Evolutionary conservation across 2,797 vertebrate genomes (phyloP), one percentile per base, ranked within the genome.

Genomic region (Darevskia mixta): DNA sequence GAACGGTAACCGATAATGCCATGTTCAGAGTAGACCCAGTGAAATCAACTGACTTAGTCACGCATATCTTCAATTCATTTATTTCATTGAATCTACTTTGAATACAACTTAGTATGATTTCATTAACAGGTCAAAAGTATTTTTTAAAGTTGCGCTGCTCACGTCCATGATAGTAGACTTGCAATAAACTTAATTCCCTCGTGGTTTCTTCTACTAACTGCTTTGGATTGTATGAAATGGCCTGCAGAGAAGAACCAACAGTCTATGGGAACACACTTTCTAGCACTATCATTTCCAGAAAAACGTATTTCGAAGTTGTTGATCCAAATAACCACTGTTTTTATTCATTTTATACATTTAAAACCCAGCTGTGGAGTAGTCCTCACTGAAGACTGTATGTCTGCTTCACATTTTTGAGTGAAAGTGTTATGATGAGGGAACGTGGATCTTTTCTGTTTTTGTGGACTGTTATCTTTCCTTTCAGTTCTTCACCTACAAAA

Each of bases 361-460:
- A 5, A 45, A 29, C 76, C 1, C 9, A 2, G 0, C 29, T 0
- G 49, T 1, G 1, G 25, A 0, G n/a, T 83, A 35, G 15, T 86
- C 4, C 61, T 98, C 94, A 99, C 92, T 99, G 98, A 11, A 99
- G 96, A 90, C 95, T 95, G 67, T 99, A 99, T 1, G 95, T 98
- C 90, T 98, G 98, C 90, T 97, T 97, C 0, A 85, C 90, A 88
- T 97, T 97, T 81, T 93, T 95, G 78, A 99, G 83, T 1, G 95
- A 95, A 61, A 99, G 96, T 11, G 96, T 98, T 92, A 99, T 96
- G 27, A 98, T 91, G 89, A 99, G 97, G 0, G 99, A 98, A 2
- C 99, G 98, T 0, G 98, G 99, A 93, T 99, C 99, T 95, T 98
- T 99, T 88, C 96, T 98, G 96, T 99, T 99, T 91, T 98, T 99